Base-by-base conservation (phyloP, 2,888 invertebrate species). In the Pristionchus exspectatus region DNA sequence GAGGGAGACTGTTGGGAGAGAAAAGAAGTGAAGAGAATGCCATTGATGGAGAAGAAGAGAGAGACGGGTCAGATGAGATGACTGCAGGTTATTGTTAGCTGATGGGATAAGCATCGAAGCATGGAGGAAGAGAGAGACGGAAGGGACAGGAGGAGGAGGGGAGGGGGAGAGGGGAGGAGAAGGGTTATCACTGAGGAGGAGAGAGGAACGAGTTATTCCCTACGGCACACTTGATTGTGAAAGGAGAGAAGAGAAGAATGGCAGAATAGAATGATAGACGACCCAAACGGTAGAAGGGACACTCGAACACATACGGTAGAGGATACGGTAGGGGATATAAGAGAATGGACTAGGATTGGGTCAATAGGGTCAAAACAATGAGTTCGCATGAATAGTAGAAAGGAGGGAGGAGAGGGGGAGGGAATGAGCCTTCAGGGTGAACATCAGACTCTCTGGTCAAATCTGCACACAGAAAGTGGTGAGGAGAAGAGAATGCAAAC, bases 401-500 rank as follows among this genome's bases (percentile, higher is more conserved):
- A 27, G 50, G 56, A n/a, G 56, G 50, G 56, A 27, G 24, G 56
- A 27, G 56, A 27, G 24, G n/a, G 5, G 27, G 12, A 38, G 33
- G 24, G 85, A n/a, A 30, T n/a, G 63, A 30, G 21, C 38, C 56
- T 59, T 85, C 54, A 85, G 89, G 83, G 83, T 27, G 77, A 63
- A 74, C 74, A 74, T 74, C 74, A 74, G 74, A 38, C 38, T 74
- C 74, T 38, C 74, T 74, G 74, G 74, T 74, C 74, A 74, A 74
- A 74, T 74, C 74, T 74, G 74, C 74, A 74, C 74, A 74, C 74
- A 74, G 74, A 74, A 74, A 74, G 38, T 74, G 74, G 74, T 30
- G 33, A 74, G 74, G 38, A 74, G 74, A 38, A 74, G 74, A 74
- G 74, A 74, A 74, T 74, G 74, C 74, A 74, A 74, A 74, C 74